phyloP scores from a whole-genome alignment of 2,797 vertebrate genomes.

The Halcyon chelicuti region DNA sequence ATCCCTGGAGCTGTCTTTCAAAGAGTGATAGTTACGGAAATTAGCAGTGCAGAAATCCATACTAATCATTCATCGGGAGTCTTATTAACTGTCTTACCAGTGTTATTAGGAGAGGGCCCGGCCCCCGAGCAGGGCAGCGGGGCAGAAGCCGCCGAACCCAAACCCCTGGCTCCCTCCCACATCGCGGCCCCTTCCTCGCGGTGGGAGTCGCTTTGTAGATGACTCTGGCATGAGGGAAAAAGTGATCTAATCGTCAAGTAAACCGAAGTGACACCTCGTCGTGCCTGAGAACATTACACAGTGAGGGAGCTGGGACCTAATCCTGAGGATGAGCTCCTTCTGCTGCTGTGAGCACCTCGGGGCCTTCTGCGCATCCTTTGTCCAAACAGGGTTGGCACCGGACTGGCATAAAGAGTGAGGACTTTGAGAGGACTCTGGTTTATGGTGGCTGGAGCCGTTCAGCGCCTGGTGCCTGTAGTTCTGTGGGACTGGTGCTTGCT shows the following conservation, averaged over 20 bases:
- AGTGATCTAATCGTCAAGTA: fast-evolving
- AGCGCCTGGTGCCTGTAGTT: not conserved
- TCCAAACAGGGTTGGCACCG: fast-evolving
- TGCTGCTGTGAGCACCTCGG: fast-evolving
- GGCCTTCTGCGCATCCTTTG: fast-evolving
- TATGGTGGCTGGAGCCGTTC: fast-evolving
- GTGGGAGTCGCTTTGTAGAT: fast-evolving
- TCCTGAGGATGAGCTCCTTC: not conserved
- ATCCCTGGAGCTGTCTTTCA: constrained; percentile 96
- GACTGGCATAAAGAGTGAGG: fast-evolving
- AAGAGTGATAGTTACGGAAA: constrained; percentile 98
- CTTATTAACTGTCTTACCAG: constrained; percentile 94
- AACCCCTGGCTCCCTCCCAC: not conserved
- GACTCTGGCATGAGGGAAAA: fast-evolving
- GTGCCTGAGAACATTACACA: fast-evolving
- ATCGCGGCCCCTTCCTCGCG: fast-evolving
- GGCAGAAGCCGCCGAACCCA: constrained; percentile 53
- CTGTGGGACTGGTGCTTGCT: not conserved
- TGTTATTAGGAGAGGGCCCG: constrained; percentile 83
- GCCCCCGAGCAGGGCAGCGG: constrained; percentile 69
- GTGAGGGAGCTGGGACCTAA: not conserved
- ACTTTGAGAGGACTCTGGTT: not conserved
- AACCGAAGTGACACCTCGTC: not conserved
- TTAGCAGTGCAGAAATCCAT: constrained; percentile 95
- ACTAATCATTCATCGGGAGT: constrained; percentile 91